A percentile compares a stretch with the other conserved stretches of the same genome.
These are phyloP conservation scores for Phycodurus eques DNA, from an alignment of 2,113 vertebrate genomes.

Conservation along the genomic window DNA sequence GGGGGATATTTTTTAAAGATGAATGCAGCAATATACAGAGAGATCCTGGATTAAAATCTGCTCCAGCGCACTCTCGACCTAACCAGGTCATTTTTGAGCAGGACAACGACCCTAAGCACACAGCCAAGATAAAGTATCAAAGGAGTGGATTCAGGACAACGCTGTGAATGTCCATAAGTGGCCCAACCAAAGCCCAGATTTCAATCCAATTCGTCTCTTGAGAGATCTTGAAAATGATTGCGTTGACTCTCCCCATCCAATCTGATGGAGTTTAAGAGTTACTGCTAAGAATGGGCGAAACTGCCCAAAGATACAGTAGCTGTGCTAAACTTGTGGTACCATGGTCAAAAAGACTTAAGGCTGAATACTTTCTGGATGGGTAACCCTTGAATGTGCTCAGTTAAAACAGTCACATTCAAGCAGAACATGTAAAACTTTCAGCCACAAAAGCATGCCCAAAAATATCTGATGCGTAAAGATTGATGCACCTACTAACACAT, in stretches of 20 bases:
- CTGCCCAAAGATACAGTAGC: no score
- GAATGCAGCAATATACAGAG: background rate
- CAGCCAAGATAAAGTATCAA: background rate
- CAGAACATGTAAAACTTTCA: background rate
- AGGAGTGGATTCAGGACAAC: background rate
- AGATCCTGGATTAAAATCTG: background rate
- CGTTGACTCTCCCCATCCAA: background rate
- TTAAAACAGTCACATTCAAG: background rate
- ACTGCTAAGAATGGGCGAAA: no score
- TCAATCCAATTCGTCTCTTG: background rate
- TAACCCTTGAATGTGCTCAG: no score
- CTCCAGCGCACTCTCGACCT: background rate
- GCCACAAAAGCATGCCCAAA: background rate
- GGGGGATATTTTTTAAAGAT: background rate
- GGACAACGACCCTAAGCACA: background rate
- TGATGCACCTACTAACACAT: background rate
- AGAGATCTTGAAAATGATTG: background rate
- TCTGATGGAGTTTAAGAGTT: no score
- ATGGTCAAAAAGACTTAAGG: no score
- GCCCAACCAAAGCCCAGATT: background rate
- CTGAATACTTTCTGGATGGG: no score
- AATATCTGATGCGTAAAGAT: background rate
- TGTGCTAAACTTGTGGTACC: no score
- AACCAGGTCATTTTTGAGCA: background rate
- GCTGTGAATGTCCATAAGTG: background rate